Evolutionary conservation across 2,888 invertebrate species (phyloP).

Genomic region (Drosophila paucipuncta): DNA sequence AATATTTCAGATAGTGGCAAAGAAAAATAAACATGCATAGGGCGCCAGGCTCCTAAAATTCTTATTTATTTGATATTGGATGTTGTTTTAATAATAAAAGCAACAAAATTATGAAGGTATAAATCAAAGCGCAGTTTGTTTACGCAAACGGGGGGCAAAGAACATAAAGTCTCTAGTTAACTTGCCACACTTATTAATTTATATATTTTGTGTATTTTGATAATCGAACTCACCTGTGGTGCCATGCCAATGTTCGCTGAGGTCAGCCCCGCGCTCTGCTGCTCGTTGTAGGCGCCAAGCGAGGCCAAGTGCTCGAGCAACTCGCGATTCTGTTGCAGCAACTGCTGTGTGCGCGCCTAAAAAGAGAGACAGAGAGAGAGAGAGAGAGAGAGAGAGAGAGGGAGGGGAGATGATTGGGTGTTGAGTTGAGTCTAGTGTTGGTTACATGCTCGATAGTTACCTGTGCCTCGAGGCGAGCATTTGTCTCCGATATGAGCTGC

Average conservation of each 20-base stretch:
- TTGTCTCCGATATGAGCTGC: slow-evolving; percentile 95
- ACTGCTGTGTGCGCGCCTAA: slow-evolving; percentile 95
- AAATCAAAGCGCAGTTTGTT: slow-evolving; percentile 61
- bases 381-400: slow-evolving; percentile 1
- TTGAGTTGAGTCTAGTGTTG: background rate
- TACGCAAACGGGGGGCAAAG: slow-evolving; percentile 36
- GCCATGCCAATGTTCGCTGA: slow-evolving; percentile 86
- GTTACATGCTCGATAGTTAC: slow-evolving; percentile 85
- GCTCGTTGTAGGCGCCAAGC: slow-evolving; percentile 94
- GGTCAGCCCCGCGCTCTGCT: slow-evolving; percentile 89
- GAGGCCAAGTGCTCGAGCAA: slow-evolving; percentile 97
- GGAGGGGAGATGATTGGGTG: background rate
- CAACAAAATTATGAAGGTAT: slow-evolving; percentile 58
- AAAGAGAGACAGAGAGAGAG: slow-evolving; percentile 37
- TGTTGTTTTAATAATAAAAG: slow-evolving; percentile 29
- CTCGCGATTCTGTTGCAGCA: slow-evolving; percentile 97
- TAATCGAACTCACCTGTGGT: slow-evolving; percentile 88
- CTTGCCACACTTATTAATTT: slow-evolving; percentile 19
- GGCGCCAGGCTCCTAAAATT: slow-evolving; percentile 11
- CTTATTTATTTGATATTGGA: slow-evolving; percentile 9
- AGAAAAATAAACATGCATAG: slow-evolving; percentile 56
- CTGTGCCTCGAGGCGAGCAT: slow-evolving; percentile 97
- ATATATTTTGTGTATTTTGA: slow-evolving; percentile 7
- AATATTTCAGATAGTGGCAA: slow-evolving; percentile 42
- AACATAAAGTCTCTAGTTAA: slow-evolving; percentile 55